These are phyloP conservation scores for Tor tambroides DNA, from an alignment of 2,113 vertebrate species.

Conservation along the genomic window DNA sequence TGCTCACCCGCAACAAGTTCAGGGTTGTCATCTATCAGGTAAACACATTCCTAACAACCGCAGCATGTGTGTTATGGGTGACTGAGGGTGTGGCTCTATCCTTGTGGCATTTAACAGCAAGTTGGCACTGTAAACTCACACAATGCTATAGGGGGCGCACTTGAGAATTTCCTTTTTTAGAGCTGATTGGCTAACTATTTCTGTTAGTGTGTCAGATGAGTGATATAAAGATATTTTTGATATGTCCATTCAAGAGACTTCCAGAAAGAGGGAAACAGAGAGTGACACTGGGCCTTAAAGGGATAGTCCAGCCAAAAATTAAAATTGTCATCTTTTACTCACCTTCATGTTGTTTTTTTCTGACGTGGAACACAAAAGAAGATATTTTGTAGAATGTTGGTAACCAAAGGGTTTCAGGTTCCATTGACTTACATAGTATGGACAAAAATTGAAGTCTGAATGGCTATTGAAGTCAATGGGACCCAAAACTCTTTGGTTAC, in stretches of 20 bases:
- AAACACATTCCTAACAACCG: slow-evolving; percentile 32
- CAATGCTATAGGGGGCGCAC: background rate
- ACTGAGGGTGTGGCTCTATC: background rate
- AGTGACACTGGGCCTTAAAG: background rate
- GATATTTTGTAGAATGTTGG: background rate
- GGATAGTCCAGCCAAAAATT: background rate
- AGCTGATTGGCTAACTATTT: background rate
- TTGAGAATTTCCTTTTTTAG: slow-evolving; percentile 1
- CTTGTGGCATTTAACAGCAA: background rate
- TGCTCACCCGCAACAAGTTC: slow-evolving; percentile 95
- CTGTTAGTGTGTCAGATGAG: slow-evolving; percentile 2
- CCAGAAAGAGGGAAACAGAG: background rate
- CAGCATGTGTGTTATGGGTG: slow-evolving; percentile 1
- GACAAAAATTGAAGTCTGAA: background rate
- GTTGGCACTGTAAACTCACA: background rate
- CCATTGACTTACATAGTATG: background rate
- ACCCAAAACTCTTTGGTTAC: no score
- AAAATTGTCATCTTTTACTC: background rate
- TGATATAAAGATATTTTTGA: slow-evolving; percentile 9
- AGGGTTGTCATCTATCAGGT: slow-evolving; percentile 98
- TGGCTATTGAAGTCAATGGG: no score
- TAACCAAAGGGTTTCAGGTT: background rate
- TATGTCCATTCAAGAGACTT: background rate
- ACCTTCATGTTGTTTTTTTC: no score
- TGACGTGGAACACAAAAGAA: no score